Evolutionary conservation across 1,140 invertebrate species (phyloP), one percentile per base, ranked within the genome.

Genomic region (Drosophila truncata): DNA sequence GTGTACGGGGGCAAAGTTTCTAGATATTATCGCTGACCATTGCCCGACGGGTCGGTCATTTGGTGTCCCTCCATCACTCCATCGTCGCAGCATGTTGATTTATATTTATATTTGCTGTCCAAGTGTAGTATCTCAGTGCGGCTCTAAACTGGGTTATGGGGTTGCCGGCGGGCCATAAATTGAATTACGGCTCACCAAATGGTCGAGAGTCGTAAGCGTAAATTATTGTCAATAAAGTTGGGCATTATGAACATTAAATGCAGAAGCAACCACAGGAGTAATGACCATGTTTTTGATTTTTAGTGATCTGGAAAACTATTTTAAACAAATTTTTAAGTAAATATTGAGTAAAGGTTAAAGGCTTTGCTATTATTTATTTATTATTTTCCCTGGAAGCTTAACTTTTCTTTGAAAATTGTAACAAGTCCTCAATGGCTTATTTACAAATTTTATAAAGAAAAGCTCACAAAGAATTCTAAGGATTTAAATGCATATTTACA

Each of bases 1-100:
- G 9, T 20, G 46, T 35, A 29, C 31, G 66, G 50, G 58, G 44
- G 70, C 73, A 55, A 65, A 73, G 73, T 73, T 67, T 62, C 47
- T 35, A 78, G 73, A 78, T 73, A 72, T 82, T 73, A 78, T 58
- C 80, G 41, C 41, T 78, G 66, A 78, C 65, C 64, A 78, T 62
- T 78, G 47, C 35, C 73, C 73, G 39, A 42, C 54, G 62, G 46
- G 73, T 39, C 74, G 50, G 57, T 23, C 31, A 35, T 29, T 60
- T 35, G 57, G 23, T 73, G 33, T 14, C 31, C 31, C 27, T 23
- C 16, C 33, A 5, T 25, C 62, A 42, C 20, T 66, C 47, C 65
- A 57, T 58, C 25, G 20, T 4, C 2, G 52, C 67, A 71, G 69
- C 35, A 77, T 67, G 74, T 67, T 78, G 64, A 78, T 78, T 78